These are phyloP conservation scores for Harpalus rufipes DNA, from an alignment of 2,888 invertebrate species.

Conservation along the genomic window DNA sequence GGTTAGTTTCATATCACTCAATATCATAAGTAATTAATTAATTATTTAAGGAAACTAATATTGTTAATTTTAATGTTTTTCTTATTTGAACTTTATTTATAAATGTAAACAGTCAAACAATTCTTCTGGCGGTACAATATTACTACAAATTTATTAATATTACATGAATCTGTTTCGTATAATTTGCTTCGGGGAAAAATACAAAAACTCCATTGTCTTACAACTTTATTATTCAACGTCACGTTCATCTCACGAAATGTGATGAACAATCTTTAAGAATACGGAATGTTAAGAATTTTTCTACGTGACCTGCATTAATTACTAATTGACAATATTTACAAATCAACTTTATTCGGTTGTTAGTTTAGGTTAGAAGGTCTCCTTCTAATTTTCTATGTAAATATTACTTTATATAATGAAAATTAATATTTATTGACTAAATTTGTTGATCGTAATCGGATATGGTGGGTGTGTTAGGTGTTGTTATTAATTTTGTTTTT, in stretches of 20 bases:
- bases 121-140: neutral
- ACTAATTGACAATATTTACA: conserved; percentile 20
- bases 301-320: conserved; percentile 1
- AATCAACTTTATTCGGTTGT: neutral
- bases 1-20: too few species aligned
- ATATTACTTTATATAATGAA: neutral
- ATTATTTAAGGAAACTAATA: too few species aligned
- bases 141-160: neutral
- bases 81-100: neutral
- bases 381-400: neutral
- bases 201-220: conserved; percentile 28
- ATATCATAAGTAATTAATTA: too few species aligned
- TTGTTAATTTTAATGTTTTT: too few species aligned
- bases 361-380: neutral
- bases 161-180: neutral
- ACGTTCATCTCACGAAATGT: conserved; percentile 29
- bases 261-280: conserved; percentile 40
- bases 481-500: neutral
- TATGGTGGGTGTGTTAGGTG: neutral
- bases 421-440: neutral
- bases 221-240: conserved; percentile 15
- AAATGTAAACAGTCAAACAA: neutral
- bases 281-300: conserved; percentile 32
- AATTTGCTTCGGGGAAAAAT: neutral
- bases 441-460: neutral